Conservation (phyloP, 2,113 vertebrate genomes). For the Heliornis fulica region DNA sequence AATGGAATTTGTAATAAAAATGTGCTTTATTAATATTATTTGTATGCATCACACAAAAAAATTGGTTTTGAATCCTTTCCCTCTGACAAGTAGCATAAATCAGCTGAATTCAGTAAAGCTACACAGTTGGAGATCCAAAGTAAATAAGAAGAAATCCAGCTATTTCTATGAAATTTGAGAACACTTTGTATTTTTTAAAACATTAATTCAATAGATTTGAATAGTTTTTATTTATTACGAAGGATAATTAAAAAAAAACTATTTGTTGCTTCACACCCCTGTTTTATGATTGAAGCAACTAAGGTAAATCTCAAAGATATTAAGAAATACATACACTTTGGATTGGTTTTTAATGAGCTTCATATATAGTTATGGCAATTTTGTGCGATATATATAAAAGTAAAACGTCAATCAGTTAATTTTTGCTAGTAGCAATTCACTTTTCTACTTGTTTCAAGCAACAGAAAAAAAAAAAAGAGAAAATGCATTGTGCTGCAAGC, state of each 20-base stretch:
- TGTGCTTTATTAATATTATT: neutral
- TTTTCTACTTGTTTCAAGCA: neutral
- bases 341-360: neutral
- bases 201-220: neutral
- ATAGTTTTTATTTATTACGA: neutral
- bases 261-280: neutral
- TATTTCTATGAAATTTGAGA: neutral
- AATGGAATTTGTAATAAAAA: neutral
- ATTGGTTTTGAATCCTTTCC: neutral
- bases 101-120: neutral
- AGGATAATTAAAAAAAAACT: neutral
- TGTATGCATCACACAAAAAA: neutral
- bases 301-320: neutral
- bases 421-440: neutral
- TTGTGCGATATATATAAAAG: neutral
- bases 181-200: neutral
- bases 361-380: neutral
- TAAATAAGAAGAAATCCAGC: constrained; percentile 12
- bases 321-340: neutral
- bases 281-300: neutral
- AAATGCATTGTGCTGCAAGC: neutral
- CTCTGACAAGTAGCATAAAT: neutral
- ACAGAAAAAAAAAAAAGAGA: neutral
- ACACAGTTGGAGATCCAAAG: neutral
- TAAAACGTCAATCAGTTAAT: neutral